Evolutionary conservation across 2,113 vertebrate species (phyloP), one percentile per base, ranked within the genome.

Genomic region (Crocuta crocuta): DNA sequence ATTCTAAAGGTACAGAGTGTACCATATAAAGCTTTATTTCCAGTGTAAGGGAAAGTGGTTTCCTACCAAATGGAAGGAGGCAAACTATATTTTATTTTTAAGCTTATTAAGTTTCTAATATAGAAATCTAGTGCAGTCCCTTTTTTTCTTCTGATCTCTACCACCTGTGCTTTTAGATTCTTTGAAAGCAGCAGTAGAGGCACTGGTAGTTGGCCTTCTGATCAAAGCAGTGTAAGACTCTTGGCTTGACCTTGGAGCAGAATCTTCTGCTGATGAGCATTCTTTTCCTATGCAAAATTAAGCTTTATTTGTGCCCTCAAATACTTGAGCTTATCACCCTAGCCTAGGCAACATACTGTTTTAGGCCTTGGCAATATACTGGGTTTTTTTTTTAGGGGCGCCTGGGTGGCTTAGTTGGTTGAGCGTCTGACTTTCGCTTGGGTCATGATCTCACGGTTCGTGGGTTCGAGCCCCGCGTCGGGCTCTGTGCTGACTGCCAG

Each of bases 11-110:
- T 48, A 68, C 13, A 66, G 35, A 89, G 35, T 90, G 31, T 94
- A 11, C 83, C 19, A 21, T 23, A 24, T 33, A 89, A 92, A 97
- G 35, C 28, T 93, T 93, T 95, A 86, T 91, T 95, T 97, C 95
- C 55, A 93, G 11, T 93, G 33, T 50, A 87, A n/a, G 43, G 55
- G 12, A 85, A 97, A 97, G 58, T 87, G n/a, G 84, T 71, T 97
- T 87, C 83, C 78, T 95, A 83, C 26, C 86, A 90, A 95, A 79
- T 71, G 35, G 61, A 96, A 96, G 63, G 89, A 87, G 26, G 19
- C 65, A 65, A 89, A 83, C 94, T 92, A 35, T 93, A 61, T 83
- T 95, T 92, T 78, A 58, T 94, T 68, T 70, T 92, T 80, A 95
- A 96, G 24, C 13, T 91, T 97, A 33, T 89, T 78, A 94, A 94